A percentile compares a stretch with the other conserved stretches of the same genome.
Evolutionary conservation across 2,888 invertebrate genomes (phyloP).

Genomic region (Eumerus sabulonum): DNA sequence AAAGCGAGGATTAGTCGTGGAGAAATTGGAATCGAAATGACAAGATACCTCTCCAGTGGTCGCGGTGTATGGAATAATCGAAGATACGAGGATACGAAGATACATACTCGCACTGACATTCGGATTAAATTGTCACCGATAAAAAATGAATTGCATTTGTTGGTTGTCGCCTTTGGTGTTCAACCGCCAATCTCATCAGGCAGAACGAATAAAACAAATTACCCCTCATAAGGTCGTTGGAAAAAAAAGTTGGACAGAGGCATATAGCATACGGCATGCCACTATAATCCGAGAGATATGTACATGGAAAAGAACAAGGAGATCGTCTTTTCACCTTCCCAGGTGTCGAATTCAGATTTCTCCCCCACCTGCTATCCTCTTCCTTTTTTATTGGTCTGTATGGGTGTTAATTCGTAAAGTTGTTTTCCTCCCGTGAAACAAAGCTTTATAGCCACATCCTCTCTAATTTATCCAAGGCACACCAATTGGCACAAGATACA

Average conservation of each 20-base stretch:
- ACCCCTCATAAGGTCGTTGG: constrained; percentile 17
- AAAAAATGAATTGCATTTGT: constrained; percentile 58
- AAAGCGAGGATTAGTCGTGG: constrained; percentile 48
- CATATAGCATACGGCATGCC: neutral
- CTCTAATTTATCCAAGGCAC: constrained; percentile 9
- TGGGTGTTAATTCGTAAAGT: constrained; percentile 35
- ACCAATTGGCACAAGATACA: constrained; percentile 22
- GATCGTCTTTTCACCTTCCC: too few relatives aligned
- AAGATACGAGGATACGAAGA: constrained; percentile 27
- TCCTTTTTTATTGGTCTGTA: constrained; percentile 1
- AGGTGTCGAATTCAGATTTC: too few relatives aligned
- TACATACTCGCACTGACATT: neutral
- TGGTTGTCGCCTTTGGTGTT: neutral
- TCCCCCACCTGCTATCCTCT: too few relatives aligned
- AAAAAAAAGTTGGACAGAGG: constrained; percentile 25
- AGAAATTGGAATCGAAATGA: constrained; percentile 51
- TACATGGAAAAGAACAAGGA: too few relatives aligned
- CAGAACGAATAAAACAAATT: constrained; percentile 30
- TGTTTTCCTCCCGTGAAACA: too few relatives aligned
- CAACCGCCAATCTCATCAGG: constrained; percentile 19
- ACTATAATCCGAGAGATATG: neutral
- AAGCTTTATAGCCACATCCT: neutral
- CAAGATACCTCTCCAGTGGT: constrained; percentile 22
- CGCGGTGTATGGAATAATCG: neutral
- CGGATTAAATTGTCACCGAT: constrained; percentile 33